Conservation (phyloP, 1,140 invertebrate species). For the Danaus plexippus region DNA sequence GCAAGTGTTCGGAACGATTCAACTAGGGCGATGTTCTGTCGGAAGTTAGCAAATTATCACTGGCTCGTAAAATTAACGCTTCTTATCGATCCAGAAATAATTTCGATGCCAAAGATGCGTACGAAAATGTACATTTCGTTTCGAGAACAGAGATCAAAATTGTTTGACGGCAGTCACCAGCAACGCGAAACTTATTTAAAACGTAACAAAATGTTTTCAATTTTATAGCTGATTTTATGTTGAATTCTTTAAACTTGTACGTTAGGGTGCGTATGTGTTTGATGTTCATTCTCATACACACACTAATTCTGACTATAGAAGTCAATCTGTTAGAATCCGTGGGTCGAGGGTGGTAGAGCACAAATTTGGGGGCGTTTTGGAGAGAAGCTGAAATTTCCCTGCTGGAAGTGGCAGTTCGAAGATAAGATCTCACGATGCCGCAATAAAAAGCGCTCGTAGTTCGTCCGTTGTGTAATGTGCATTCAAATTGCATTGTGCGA, state of each 20-base stretch:
- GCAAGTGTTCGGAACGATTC: constrained; percentile 63
- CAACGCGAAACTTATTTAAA: constrained; percentile 67
- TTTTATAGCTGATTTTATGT: constrained; percentile 71
- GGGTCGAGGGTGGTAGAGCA: constrained; percentile 33
- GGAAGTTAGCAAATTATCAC: constrained; percentile 72
- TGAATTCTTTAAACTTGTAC: constrained; percentile 68
- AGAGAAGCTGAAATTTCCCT: constrained; percentile 67
- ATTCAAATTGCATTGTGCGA: constrained; percentile 72
- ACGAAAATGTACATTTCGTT: constrained; percentile 48
- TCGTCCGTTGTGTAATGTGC: constrained; percentile 70
- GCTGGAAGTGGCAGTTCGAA: constrained; percentile 69
- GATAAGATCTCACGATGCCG: constrained; percentile 71
- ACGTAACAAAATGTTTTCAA: constrained; percentile 70
- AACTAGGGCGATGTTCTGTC: constrained; percentile 66
- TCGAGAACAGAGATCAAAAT: constrained; percentile 52
- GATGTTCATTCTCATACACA: constrained; percentile 44
- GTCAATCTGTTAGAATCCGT: constrained; percentile 33
- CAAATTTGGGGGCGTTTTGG: constrained; percentile 31
- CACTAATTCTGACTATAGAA: constrained; percentile 28
- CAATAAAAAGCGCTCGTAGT: constrained; percentile 70
- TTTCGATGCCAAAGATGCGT: constrained; percentile 41
- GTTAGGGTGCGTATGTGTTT: constrained; percentile 44
- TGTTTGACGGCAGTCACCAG: constrained; percentile 27
- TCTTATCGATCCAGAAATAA: constrained; percentile 69
- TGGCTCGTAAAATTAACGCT: constrained; percentile 71